Evolutionary conservation across 2,113 vertebrate species (phyloP).

Genomic region (Daphoenositta chrysoptera): DNA sequence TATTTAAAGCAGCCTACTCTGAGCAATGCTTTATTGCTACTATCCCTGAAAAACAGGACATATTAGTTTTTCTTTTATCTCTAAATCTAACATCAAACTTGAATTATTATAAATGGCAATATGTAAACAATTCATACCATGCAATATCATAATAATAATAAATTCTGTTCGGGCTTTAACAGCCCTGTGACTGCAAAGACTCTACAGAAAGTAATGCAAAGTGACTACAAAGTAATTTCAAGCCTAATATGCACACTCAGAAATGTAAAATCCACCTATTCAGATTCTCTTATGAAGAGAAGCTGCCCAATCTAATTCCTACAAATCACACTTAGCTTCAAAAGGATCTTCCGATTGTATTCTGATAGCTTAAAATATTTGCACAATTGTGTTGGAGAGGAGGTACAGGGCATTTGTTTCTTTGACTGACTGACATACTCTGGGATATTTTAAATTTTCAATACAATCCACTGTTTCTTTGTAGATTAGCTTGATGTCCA

Average conservation of each 20-base stretch:
- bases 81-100: background rate
- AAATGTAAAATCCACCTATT: constrained; percentile 9
- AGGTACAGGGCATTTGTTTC: background rate
- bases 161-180: background rate
- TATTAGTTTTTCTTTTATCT: background rate
- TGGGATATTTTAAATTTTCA: background rate
- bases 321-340: background rate
- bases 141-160: background rate
- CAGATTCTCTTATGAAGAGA: background rate
- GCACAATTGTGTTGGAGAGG: background rate
- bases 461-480: background rate
- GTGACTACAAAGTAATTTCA: constrained; percentile 2
- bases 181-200: background rate
- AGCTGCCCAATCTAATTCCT: background rate
- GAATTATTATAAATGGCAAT: background rate
- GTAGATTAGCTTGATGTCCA: background rate
- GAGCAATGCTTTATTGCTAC: background rate
- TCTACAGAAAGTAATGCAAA: background rate
- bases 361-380: background rate
- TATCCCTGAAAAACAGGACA: background rate
- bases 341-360: constrained; percentile 11
- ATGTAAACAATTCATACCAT: background rate
- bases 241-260: background rate
- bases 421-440: background rate
- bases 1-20: background rate